A percentile compares a stretch with the other conserved stretches of the same genome.
These are phyloP conservation scores for Philotrypesis tridentata DNA, from an alignment of 1,140 invertebrate species.

Conservation along the genomic window DNA sequence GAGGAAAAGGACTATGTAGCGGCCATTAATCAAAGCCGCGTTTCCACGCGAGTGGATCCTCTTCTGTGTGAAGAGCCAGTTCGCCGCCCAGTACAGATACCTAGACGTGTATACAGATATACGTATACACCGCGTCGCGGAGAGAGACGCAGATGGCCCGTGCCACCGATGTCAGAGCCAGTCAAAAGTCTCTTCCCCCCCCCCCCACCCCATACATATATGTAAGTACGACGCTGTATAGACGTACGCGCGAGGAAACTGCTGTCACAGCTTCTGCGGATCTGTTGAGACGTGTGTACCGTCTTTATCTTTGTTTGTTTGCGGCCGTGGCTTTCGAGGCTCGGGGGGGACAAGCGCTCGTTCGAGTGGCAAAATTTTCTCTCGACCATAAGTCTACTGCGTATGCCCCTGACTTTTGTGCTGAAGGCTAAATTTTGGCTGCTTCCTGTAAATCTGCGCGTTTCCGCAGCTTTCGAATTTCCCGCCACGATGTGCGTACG, in stretches of 20 bases:
- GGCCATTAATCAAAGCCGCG: constrained; percentile 56
- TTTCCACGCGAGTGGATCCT: constrained; percentile 54
- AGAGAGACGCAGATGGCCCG: constrained; percentile 51
- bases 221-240: too few relatives aligned
- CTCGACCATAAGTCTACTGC: too few relatives aligned
- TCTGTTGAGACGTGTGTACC: neutral
- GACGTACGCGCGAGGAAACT: neutral
- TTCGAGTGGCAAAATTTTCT: neutral
- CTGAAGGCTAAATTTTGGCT: too few relatives aligned
- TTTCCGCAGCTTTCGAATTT: too few relatives aligned
- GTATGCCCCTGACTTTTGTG: too few relatives aligned
- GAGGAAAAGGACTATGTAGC: constrained; percentile 3
- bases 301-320: neutral
- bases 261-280: neutral
- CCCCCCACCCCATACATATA: too few relatives aligned
- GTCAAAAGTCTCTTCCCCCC: constrained; percentile 10
- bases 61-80: neutral
- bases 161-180: constrained; percentile 30
- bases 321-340: too few relatives aligned
- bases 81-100: constrained; percentile 22
- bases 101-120: too few relatives aligned
- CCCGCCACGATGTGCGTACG: too few relatives aligned
- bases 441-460: too few relatives aligned
- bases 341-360: too few relatives aligned
- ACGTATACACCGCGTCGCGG: too few relatives aligned